phyloP scores from a whole-genome alignment of 1,140 invertebrate species.

The Globodera ellingtonae region DNA sequence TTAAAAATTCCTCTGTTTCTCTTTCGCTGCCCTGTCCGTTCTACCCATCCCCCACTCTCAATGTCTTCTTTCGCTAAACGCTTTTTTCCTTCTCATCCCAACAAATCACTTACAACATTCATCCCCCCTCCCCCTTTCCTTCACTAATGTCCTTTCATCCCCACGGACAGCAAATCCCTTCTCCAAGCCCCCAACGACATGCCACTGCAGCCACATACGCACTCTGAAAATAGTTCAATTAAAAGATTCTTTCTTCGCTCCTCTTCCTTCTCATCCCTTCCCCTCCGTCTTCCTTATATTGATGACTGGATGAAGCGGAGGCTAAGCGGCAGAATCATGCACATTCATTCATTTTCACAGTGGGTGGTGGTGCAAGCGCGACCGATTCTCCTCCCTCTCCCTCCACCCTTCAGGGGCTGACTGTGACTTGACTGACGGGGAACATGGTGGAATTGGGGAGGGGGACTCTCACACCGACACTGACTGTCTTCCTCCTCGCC shows the following conservation, averaged over 20 bases:
- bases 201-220: neutral
- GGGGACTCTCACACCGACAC: neutral
- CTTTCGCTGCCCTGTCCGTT: neutral
- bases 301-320: neutral
- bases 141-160: neutral
- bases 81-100: neutral
- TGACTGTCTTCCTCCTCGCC: neutral
- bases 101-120: neutral
- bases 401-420: neutral
- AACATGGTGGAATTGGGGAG: neutral
- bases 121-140: no score
- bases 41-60: neutral
- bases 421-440: neutral
- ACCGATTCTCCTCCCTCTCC: neutral
- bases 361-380: neutral
- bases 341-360: neutral
- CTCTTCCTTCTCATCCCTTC: neutral
- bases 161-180: neutral
- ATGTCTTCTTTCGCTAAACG: no score
- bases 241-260: neutral
- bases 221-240: neutral
- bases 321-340: neutral
- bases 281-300: neutral
- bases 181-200: neutral
- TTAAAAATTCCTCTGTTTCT: neutral